A percentile compares a stretch with the other conserved stretches of the same genome.
Evolutionary conservation across 2,113 vertebrate genomes (phyloP).

Genomic region (Ciconia maguari): DNA sequence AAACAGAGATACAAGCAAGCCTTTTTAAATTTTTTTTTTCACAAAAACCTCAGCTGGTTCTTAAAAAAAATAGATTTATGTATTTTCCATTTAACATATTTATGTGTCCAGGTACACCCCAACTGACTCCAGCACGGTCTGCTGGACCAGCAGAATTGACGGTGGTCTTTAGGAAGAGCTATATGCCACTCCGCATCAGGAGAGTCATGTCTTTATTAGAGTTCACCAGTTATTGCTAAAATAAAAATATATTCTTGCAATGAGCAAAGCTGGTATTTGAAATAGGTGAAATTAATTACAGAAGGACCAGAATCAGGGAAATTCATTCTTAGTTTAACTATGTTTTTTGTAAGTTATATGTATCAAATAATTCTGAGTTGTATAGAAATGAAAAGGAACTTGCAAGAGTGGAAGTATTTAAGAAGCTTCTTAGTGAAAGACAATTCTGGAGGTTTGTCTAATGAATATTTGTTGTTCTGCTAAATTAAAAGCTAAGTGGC

Average conservation of each 20-base stretch:
- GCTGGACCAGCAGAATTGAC: neutral
- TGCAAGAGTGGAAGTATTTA: neutral
- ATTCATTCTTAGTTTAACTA: neutral
- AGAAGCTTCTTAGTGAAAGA: neutral
- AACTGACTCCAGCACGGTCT: neutral
- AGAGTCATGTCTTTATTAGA: neutral
- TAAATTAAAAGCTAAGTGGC: conserved; percentile 56
- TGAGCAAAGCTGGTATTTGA: neutral
- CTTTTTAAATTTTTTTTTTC: neutral
- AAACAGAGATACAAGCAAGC: neutral
- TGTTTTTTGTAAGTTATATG: neutral
- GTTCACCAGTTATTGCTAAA: neutral
- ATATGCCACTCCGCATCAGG: neutral
- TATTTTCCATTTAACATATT: neutral
- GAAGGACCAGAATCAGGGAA: neutral
- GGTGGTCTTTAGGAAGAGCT: neutral
- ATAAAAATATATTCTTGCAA: neutral
- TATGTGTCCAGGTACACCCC: neutral
- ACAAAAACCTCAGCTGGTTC: neutral
- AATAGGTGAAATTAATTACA: neutral
- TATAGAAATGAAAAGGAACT: neutral
- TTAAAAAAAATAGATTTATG: neutral
- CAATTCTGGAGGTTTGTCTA: neutral
- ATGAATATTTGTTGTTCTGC: conserved; percentile 21
- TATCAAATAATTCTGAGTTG: neutral